Conservation (phyloP, 2,797 vertebrate genomes). For the Xenopus petersii region DNA sequence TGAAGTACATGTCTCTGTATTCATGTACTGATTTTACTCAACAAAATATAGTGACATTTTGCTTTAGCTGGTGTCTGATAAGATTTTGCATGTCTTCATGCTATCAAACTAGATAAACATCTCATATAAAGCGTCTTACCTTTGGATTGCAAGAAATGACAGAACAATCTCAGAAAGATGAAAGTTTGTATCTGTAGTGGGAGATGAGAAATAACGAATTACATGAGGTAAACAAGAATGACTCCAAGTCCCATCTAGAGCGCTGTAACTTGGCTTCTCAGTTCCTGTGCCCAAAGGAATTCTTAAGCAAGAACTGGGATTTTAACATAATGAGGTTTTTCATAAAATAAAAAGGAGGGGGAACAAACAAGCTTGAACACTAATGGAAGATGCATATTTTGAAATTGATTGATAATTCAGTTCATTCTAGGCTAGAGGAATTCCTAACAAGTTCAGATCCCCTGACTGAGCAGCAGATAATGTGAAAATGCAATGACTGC, state of each 20-base stretch:
- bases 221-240: constrained; percentile 13
- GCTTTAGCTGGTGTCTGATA: not conserved
- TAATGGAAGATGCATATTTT: constrained; percentile 45
- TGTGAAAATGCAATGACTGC: constrained; percentile 46
- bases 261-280: constrained; percentile 44
- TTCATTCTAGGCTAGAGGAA: constrained; percentile 43
- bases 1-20: too few species aligned
- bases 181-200: not conserved
- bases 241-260: constrained; percentile 15
- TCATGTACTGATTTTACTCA: not conserved
- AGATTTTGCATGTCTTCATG: not conserved
- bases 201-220: constrained; percentile 17
- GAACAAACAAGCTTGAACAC: constrained; percentile 21
- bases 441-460: constrained; percentile 44
- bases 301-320: constrained; percentile 34
- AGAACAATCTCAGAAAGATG: constrained; percentile 3
- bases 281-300: constrained; percentile 38
- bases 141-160: constrained; percentile 16
- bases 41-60: constrained; percentile 2
- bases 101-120: not conserved
- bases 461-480: constrained; percentile 49
- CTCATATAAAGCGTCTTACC: constrained; percentile 16
- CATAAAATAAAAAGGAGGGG: constrained; percentile 1
- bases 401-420: constrained; percentile 47
- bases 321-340: constrained; percentile 45